Conservation (phyloP, 2,888 invertebrate species). For the Pollenia amentaria region DNA sequence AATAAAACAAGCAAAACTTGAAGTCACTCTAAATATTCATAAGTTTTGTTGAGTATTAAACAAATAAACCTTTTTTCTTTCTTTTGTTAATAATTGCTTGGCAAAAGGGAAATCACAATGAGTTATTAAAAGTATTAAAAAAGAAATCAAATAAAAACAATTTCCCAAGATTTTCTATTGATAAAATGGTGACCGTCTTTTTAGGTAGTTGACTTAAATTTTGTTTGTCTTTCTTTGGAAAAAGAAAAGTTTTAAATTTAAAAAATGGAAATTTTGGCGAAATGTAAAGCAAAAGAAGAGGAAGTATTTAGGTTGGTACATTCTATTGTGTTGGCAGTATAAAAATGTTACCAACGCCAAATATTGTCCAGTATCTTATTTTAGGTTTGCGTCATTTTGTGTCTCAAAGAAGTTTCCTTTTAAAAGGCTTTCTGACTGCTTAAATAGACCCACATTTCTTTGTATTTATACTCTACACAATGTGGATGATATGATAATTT, state of each 20-base stretch:
- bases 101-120: slow-evolving; percentile 9
- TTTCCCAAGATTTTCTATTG: neutral
- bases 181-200: slow-evolving; percentile 6
- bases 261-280: neutral
- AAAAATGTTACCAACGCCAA: no score
- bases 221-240: neutral
- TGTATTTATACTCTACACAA: no score
- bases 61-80: slow-evolving; percentile 14
- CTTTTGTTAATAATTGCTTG: slow-evolving; percentile 9
- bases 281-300: no score
- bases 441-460: no score
- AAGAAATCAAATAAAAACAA: slow-evolving; percentile 21
- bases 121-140: slow-evolving; percentile 43
- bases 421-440: no score
- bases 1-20: slow-evolving; percentile 11
- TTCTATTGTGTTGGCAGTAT: no score
- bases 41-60: slow-evolving; percentile 14
- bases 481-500: no score
- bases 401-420: no score
- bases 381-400: no score
- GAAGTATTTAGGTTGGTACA: no score
- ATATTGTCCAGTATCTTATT: no score
- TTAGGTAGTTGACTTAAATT: neutral
- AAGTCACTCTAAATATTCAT: slow-evolving; percentile 14
- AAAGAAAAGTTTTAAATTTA: neutral